These are phyloP conservation scores for Saiga tatarica DNA, from an alignment of 2,113 vertebrate genomes.

Conservation along the genomic window DNA sequence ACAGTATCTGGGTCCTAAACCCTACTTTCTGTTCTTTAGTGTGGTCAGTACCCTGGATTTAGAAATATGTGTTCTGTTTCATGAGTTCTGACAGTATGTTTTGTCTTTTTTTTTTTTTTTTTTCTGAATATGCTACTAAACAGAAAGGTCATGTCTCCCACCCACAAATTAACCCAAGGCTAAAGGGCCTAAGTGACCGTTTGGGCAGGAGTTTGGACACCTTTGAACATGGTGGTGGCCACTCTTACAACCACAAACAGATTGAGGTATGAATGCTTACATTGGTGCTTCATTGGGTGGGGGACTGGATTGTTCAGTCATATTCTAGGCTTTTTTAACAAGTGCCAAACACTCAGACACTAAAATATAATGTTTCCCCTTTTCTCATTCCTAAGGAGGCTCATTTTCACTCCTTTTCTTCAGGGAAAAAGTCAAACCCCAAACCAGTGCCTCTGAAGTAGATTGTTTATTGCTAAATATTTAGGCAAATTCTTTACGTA, in stretches of 20 bases:
- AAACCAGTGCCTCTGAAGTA: background rate
- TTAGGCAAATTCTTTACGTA: background rate
- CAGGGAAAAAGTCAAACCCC: background rate
- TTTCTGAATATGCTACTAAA: constrained; percentile 76
- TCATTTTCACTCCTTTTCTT: constrained; percentile 34
- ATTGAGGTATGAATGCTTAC: constrained; percentile 78
- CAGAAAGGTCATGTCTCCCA: constrained; percentile 79
- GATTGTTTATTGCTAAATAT: background rate
- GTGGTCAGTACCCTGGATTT: constrained; percentile 60
- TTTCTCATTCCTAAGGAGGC: constrained; percentile 7
- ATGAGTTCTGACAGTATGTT: constrained; percentile 75
- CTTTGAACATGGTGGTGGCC: constrained; percentile 80
- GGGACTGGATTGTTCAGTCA: constrained; percentile 63
- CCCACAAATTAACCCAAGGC: constrained; percentile 80
- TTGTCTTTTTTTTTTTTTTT: constrained; percentile 69
- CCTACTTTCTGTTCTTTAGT: constrained; percentile 41
- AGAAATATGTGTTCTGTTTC: constrained; percentile 61
- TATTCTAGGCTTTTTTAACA: constrained; percentile 2
- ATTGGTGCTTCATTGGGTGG: constrained; percentile 74
- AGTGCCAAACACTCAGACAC: constrained; percentile 20
- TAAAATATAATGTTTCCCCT: background rate
- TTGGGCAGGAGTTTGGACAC: constrained; percentile 79
- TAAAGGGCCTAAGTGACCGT: constrained; percentile 79
- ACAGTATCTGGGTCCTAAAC: background rate
- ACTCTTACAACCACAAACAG: constrained; percentile 80